Base-by-base conservation (phyloP, 2,113 vertebrate genomes). In the Saiga tatarica region DNA sequence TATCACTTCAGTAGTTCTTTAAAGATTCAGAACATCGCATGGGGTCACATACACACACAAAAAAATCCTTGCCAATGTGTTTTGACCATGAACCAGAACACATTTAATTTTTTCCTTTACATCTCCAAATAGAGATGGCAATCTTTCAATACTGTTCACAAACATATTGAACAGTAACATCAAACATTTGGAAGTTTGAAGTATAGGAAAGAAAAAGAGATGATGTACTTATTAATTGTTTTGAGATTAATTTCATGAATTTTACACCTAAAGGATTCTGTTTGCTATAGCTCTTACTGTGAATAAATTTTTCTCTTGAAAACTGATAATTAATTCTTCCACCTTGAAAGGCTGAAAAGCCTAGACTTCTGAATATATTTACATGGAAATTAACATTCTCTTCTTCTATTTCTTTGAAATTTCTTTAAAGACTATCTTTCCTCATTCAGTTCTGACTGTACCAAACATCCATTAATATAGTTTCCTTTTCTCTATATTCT, bases 311-410 rank as follows among this genome's bases (percentile, higher is more conserved):
- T 97, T 91, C 97, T 98, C 96, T 98, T 98, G 95, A 98, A 98
- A 99, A 98, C 96, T 92, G 98, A 98, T 99, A 99, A 99, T 99
- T 99, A 99, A 99, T 99, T 99, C 98, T 98, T 98, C 98, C 98
- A 98, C 98, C 96, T 97, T 98, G 86, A 87, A 98, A 98, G 88
- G 96, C 98, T 98, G 97, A 97, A 98, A 98, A 97, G 97, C 98
- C 98, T 97, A 98, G 97, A 97, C 97, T 97, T 97, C 95, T 97
- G 98, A 98, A 98, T 96, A 98, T 92, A 98, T 98, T 98, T 99
- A 97, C 98, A 96, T 98, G 98, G 97, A 98, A 99, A 99, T 99
- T 98, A 99, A 98, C 98, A 98, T 99, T 98, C 97, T 99, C 97
- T 98, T 98, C 96, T 98, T 87, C 85, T 92, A 92, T 96, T 98